Evolutionary conservation across 2,113 vertebrate genomes (phyloP).

Genomic region (Bos javanicus): DNA sequence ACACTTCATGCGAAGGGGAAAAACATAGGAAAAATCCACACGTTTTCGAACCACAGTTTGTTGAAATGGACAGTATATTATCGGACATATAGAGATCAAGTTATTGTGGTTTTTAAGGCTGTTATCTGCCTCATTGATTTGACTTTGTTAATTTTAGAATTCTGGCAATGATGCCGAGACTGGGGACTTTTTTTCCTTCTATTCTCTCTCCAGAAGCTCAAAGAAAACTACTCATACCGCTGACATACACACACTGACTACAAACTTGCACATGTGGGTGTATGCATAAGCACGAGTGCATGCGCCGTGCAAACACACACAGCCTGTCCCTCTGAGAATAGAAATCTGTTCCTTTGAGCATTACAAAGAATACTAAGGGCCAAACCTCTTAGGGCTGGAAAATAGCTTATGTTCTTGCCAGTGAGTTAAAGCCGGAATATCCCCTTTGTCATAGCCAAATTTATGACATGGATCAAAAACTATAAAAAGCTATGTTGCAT

Average conservation of each 20-base stretch:
- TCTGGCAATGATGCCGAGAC: not conserved
- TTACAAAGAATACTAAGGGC: conserved; percentile 69
- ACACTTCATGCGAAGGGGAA: not conserved
- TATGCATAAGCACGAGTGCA: not conserved
- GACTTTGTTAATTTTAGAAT: not conserved
- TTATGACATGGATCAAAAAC: conserved; percentile 86
- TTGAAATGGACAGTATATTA: not conserved
- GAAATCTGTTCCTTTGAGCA: conserved; percentile 64
- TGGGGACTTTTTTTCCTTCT: not conserved
- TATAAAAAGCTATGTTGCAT: conserved; percentile 85
- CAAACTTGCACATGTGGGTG: not conserved
- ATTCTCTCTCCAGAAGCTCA: conserved; percentile 13
- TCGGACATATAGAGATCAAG: not conserved
- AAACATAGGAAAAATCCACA: not conserved
- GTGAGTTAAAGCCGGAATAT: conserved; percentile 80
- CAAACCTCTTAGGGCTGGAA: conserved; percentile 76
- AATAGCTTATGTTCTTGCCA: conserved; percentile 79
- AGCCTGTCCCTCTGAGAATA: conserved; percentile 45
- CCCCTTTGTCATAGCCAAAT: conserved; percentile 83
- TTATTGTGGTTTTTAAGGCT: not conserved
- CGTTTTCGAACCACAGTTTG: not conserved
- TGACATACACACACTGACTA: not conserved
- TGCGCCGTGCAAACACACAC: not conserved
- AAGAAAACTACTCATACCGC: conserved; percentile 15
- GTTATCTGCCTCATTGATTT: not conserved